Evolutionary conservation across 2,888 invertebrate species (phyloP).

Genomic region (Tinea pellionella): DNA sequence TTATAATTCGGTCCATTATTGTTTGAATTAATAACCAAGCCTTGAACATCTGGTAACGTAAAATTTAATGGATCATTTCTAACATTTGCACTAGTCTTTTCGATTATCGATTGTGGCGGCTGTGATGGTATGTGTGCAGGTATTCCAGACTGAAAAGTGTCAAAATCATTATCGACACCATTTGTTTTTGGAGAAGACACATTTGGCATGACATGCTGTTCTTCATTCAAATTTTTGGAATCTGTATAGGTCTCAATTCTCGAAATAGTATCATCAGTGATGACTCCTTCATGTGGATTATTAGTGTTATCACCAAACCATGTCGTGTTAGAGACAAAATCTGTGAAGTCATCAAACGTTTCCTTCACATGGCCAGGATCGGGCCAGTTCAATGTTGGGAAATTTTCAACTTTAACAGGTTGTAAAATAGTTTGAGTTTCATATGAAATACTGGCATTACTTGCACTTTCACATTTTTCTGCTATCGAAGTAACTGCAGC

Average conservation of each 20-base stretch:
- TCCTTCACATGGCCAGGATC: conserved; percentile 60
- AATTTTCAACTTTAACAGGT: conserved; percentile 53
- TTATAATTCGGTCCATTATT: not conserved
- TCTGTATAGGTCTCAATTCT: not conserved
- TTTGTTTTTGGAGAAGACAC: conserved; percentile 14
- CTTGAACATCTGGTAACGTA: not conserved
- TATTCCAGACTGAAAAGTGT: conserved; percentile 53
- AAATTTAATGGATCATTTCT: not conserved
- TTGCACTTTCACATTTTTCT: not conserved
- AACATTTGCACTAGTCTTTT: not conserved
- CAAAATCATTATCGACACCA: conserved; percentile 49
- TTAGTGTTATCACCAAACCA: conserved; percentile 25
- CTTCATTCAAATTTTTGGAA: not conserved
- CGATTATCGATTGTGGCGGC: not conserved
- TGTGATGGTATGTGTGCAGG: not conserved
- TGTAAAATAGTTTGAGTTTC: conserved; percentile 36
- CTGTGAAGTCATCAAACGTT: conserved; percentile 55
- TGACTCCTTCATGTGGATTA: not conserved
- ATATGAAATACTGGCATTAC: not conserved
- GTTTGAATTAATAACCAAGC: not conserved
- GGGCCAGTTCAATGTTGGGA: conserved; percentile 63
- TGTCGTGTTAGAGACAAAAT: conserved; percentile 42
- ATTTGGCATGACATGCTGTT: not conserved
- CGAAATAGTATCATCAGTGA: not conserved
- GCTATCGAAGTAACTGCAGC: conserved; percentile 18